Percentiles rank a stretch among this genome's conserved stretches.
Evolutionary conservation across 2,888 invertebrate species (phyloP).

Genomic region (Subacronicta megacephala): DNA sequence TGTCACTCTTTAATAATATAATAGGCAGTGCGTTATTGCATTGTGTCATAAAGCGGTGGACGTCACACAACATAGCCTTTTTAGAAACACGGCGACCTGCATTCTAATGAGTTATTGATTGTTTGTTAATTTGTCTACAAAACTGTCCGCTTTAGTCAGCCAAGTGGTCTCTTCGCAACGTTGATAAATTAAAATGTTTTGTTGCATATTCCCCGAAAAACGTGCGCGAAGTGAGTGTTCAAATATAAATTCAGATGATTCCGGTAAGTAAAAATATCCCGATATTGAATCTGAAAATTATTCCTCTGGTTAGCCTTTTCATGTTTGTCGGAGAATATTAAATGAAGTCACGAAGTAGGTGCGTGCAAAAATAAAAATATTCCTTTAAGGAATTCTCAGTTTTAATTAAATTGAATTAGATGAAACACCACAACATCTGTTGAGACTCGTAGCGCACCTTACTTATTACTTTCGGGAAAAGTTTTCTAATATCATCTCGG

Average conservation of each 20-base stretch:
- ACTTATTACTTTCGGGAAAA: conserved; percentile 37
- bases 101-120: conserved; percentile 66
- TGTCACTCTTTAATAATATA: neutral
- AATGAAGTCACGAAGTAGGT: conserved; percentile 56
- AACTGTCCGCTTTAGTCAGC: conserved; percentile 36
- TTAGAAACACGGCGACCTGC: conserved; percentile 49
- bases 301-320: conserved; percentile 56
- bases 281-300: conserved; percentile 31
- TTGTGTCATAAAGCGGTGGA: conserved; percentile 22
- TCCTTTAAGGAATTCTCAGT: conserved; percentile 29
- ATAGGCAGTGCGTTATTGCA: conserved; percentile 17
- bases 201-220: conserved; percentile 60
- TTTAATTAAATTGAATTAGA: conserved; percentile 49
- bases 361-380: conserved; percentile 35
- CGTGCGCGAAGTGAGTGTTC: conserved; percentile 44
- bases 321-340: conserved; percentile 57
- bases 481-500: conserved; percentile 41
- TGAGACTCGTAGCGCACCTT: conserved; percentile 8
- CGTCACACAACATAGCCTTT: conserved; percentile 31
- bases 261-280: conserved; percentile 58
- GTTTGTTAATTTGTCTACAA: conserved; percentile 63
- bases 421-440: conserved; percentile 40
- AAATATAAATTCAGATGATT: conserved; percentile 46
- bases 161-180: conserved; percentile 11
- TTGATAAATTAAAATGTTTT: conserved; percentile 61